These are phyloP conservation scores for Lasioglossum calceatum DNA, from an alignment of 2,888 invertebrate genomes.

Conservation along the genomic window DNA sequence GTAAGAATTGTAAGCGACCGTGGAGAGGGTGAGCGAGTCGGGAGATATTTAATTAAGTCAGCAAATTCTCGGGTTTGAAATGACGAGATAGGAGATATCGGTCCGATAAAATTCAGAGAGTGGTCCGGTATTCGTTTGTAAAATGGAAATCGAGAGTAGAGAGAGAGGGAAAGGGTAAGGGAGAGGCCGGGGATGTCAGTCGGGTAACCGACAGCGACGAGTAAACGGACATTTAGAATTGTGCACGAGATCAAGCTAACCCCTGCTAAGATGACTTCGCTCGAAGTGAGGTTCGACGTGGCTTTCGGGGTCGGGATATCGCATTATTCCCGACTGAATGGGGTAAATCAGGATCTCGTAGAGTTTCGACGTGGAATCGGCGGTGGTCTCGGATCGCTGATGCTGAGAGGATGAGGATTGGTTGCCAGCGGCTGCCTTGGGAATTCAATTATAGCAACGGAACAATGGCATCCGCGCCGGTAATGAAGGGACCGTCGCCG, in stretches of 20 bases:
- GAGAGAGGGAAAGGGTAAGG: background rate
- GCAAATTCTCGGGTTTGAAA: background rate
- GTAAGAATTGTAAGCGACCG: background rate
- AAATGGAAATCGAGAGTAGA: conserved; percentile 47
- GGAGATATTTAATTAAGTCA: conserved; percentile 3
- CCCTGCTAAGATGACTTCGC: conserved; percentile 62
- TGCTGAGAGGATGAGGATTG: conserved; percentile 72
- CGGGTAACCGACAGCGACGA: conserved; percentile 47
- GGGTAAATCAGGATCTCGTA: conserved; percentile 77
- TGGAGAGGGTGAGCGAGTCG: background rate
- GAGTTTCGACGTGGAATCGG: conserved; percentile 74
- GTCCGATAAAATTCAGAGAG: conserved; percentile 7
- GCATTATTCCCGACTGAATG: conserved; percentile 77
- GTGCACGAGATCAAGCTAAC: conserved; percentile 63
- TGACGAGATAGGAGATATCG: conserved; percentile 8
- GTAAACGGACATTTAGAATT: conserved; percentile 62
- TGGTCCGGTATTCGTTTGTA: conserved; percentile 18
- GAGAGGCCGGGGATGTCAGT: conserved; percentile 25
- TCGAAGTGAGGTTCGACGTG: conserved; percentile 66
- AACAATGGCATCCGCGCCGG: conserved; percentile 79
- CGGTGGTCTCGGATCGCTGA: conserved; percentile 70
- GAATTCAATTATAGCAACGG: conserved; percentile 81
- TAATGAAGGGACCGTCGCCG: conserved; percentile 78
- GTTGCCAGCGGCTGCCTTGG: conserved; percentile 76
- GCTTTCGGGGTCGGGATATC: conserved; percentile 73